Evolutionary conservation across 2,888 invertebrate species (phyloP), one percentile per base, ranked within the genome.

Genomic region (Eurois occulta): DNA sequence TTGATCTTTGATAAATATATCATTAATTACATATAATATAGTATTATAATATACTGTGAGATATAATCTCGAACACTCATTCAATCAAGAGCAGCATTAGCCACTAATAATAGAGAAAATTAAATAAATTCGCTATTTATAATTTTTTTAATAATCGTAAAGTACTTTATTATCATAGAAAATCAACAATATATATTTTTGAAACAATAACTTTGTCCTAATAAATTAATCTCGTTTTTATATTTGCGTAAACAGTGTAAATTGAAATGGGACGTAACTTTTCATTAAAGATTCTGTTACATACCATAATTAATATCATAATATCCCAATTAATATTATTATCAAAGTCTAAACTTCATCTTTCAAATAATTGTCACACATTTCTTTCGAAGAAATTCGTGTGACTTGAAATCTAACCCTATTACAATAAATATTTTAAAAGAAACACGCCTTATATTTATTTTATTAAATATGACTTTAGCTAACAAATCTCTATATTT

Each of bases 1-100:
- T 92, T 94, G 94, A 89, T 93, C 86, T 88, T 81, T 82, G 80
- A 87, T 83, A 89, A 87, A 85, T 89, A 88, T 87, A 78, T 79
- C 64, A 83, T 80, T 83, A 81, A 79, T 86, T 86, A 89, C 79
- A 88, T 87, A 77, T 86, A 86, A 84, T 87, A 86, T 83, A 85
- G 82, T 87, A 86, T 81, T 85, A 79, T 85, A 78, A 77, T 77
- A 85, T 83, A 87, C 78, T 87, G 85, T 87, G 89, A 92, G 93
- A 93, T 88, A 93, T 90, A 92, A 91, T 93, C 90, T 90, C 90
- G 88, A 90, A 92, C 92, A 91, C 89, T 86, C 92, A 87, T 91
- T 90, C 92, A 84, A 90, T 88, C 85, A 91, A 88, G 93, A 94
- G 93, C 91, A 94, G 93, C 93, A 93, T 92, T 91, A 91, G 92